Evolutionary conservation across 2,888 invertebrate species (phyloP), one percentile per base, ranked within the genome.

Genomic region (Caenorhabditis angaria): DNA sequence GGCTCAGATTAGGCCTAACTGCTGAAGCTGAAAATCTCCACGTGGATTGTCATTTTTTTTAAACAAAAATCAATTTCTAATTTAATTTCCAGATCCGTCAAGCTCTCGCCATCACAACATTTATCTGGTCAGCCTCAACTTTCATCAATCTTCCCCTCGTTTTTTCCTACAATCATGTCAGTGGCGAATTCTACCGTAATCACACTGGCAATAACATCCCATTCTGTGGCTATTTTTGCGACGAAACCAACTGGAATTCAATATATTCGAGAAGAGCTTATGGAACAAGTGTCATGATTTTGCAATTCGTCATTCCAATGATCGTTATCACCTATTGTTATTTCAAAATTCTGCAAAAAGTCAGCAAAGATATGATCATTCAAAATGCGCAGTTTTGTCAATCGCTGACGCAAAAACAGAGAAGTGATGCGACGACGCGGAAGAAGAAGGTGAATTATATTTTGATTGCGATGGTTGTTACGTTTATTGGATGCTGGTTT

Each of bases 251-350:
- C 51, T 97, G 97, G 97, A 94, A 95, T 0, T 82, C 82, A 25
- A 94, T 94, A 84, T 90, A 91, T 58, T 91, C 93, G 83, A 90
- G 94, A 54, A 89, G 90, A 86, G 89, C 91, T 61, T 97, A 95
- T 88, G 94, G 95, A 24, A 81, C 83, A 4, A 82, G 82, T 20
- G 86, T 86, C 8, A 86, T 86, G 86, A 64, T 86, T 10, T 70
- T 85, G 20, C 84, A 86, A 82, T 86, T 87, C 65, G 83, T 86
- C 53, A 74, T 86, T 12, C 86, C 86, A 20, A 85, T 87, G 84
- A 78, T 81, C 10, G 82, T 87, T 28, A 86, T 87, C 55, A 85
- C 83, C 18, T 87, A 81, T 74, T 87, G 87, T 63, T 87, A 87
- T 70, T 84, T 81, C 72, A 71, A 82, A 53, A 86, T 86, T n/a